Evolutionary conservation across 2,888 invertebrate genomes (phyloP), one percentile per base, ranked within the genome.

Genomic region (Griposia aprilina): DNA sequence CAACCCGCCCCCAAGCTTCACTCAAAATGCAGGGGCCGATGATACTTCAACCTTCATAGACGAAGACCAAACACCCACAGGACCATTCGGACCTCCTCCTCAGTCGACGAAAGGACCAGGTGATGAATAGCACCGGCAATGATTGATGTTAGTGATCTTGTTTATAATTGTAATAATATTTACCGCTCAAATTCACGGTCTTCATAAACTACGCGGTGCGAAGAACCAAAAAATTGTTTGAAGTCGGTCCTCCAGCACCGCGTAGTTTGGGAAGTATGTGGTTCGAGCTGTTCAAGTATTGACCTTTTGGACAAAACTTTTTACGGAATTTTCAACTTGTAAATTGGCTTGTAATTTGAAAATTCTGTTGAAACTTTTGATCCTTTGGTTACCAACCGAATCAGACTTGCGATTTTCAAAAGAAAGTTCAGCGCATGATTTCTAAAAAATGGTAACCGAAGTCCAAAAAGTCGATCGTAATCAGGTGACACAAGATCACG

Each of bases 101-200:
- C 94, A 94, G 89, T 95, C 96, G 59, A 95, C 95, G 55, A 94
- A 94, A 94, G 96, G 94, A 94, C 93, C 96, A 96, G 96, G 96
- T 97, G 97, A 97, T 94, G 93, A 93, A 95, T 95, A 96, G 92
- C 93, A 94, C 93, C 93, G 94, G 91, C 92, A 92, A 93, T 93
- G 94, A 94, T 94, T 94, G 94, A 93, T 93, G 92, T 93, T 94
- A 93, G 94, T 95, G 95, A 95, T 95, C 95, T 95, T 96, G 94
- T 93, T 91, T 82, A 82, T 87, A 82, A 78, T 76, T 81, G 78
- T 87, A 80, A 66, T 50, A 41, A 66, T 50, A 41, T n/a, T 52
- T 74, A 71, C 30, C 69, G 66, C 76, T 86, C 68, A 45, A 77
- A 65, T 71, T 65, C 23, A 70, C 63, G 59, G 63, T 41, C 60